Conservation (phyloP, 2,888 invertebrate genomes). For the Lycaena phlaeas region DNA sequence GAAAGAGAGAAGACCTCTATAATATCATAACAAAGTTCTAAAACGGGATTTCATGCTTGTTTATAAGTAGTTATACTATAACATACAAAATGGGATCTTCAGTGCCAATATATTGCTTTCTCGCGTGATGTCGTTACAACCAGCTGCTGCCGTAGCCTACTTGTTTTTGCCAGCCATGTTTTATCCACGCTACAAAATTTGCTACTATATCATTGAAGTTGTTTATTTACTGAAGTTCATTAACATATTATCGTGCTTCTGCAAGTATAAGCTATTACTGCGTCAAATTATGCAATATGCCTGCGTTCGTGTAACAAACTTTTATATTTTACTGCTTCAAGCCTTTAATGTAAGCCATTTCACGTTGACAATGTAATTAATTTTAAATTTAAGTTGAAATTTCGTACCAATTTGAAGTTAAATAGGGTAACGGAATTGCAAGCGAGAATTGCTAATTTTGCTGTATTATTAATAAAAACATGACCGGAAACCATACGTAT, state of each 20-base stretch:
- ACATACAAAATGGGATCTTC: constrained; percentile 56
- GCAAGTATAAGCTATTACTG: constrained; percentile 10
- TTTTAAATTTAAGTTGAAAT: no score
- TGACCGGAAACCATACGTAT: no score
- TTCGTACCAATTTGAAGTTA: no score
- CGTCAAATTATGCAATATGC: constrained; percentile 5
- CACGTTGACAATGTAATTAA: no score
- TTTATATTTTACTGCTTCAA: background rate
- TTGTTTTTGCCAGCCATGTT: constrained; percentile 51
- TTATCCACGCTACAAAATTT: constrained; percentile 47
- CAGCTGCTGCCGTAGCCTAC: constrained; percentile 54
- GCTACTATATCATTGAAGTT: constrained; percentile 43
- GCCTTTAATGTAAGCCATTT: background rate
- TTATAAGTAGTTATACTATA: constrained; percentile 22
- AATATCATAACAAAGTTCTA: background rate
- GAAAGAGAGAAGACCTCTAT: no score
- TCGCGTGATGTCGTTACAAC: constrained; percentile 65
- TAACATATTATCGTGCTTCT: constrained; percentile 22
- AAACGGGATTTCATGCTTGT: background rate
- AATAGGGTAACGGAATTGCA: no score
- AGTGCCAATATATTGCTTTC: constrained; percentile 63
- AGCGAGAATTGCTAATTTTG: no score
- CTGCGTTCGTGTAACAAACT: constrained; percentile 4
- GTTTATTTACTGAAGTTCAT: constrained; percentile 26
- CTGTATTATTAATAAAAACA: no score